Base-by-base conservation (phyloP, 2,888 invertebrate genomes). In the Thymelicus acteon region DNA sequence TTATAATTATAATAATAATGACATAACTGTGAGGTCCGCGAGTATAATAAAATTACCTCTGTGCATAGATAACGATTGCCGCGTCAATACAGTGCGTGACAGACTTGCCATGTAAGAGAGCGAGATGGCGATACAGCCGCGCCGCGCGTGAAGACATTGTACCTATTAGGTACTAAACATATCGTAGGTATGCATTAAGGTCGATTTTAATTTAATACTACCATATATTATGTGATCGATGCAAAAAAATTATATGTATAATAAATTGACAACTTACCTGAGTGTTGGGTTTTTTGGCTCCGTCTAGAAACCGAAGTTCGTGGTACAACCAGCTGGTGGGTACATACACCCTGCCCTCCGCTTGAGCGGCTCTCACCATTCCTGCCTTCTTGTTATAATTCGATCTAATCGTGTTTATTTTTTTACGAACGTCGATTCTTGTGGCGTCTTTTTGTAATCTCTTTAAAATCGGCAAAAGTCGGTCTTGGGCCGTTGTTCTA, bases 391-490 rank as follows among this genome's bases (percentile, higher is more conserved):
- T 72, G 13, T 74, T 66, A 31, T 72, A 77, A 58, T 77, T 77
- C 1, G 76, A 75, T 12, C 77, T 58, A 12, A 78, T 47, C 4
- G 74, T 73, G 40, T 75, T 76, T 24, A 78, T 76, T 61, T 77
- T 77, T 61, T 71, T 72, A 37, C 74, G 74, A 2, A 77, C 73
- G 15, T 76, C 75, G 2, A 72, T 60, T 37, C 75, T 60, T 0
- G 76, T 74, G 10, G 77, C 75, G 15, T 67, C n/a, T 0, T 54
- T 58, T 40, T 73, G 73, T 12, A 71, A 57, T 37, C 63, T 64
- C 31, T 47, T 72, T 31, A 72, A 72, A 39, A 76, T 72, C 8
- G 49, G 37, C 39, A 75, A 48, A 2, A 76, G 58, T 15, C 72
- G 66, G 7, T 69, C 69, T 19, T 74, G 58, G 1, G 66, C 66